Percentiles rank a stretch among this genome's conserved stretches.
phyloP scores from a whole-genome alignment of 2,113 vertebrate species.

The Fregetta grallaria region DNA sequence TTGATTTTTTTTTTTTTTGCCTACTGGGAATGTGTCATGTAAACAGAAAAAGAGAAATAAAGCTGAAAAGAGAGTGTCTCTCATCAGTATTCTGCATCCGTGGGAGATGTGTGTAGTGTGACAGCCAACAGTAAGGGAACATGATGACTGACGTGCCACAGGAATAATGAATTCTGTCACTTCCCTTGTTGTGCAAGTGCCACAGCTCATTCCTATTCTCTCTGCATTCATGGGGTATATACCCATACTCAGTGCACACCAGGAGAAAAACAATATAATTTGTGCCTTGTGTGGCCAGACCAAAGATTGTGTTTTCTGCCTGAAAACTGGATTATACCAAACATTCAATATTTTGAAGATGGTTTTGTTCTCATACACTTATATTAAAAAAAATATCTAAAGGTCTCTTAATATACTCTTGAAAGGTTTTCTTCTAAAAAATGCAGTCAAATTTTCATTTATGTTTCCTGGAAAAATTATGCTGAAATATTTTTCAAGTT shows the following conservation, averaged over 20 bases:
- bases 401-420: background rate
- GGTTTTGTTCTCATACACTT: background rate
- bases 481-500: background rate
- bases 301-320: background rate
- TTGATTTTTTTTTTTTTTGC: background rate
- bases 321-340: background rate
- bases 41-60: constrained; percentile 20
- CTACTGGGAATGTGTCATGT: background rate
- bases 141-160: background rate
- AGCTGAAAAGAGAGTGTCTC: background rate
- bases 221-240: background rate
- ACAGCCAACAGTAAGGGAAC: constrained; percentile 5
- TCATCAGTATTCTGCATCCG: background rate
- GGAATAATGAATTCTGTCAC: constrained; percentile 46
- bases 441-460: background rate
- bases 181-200: background rate
- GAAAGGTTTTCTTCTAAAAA: background rate
- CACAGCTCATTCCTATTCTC: background rate
- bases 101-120: background rate
- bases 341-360: background rate
- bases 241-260: background rate
- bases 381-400: background rate
- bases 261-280: background rate
- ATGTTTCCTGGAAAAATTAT: background rate
- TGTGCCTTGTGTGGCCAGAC: background rate